Conservation (phyloP, 2,888 invertebrate genomes). For the Schizaphis graminum region DNA sequence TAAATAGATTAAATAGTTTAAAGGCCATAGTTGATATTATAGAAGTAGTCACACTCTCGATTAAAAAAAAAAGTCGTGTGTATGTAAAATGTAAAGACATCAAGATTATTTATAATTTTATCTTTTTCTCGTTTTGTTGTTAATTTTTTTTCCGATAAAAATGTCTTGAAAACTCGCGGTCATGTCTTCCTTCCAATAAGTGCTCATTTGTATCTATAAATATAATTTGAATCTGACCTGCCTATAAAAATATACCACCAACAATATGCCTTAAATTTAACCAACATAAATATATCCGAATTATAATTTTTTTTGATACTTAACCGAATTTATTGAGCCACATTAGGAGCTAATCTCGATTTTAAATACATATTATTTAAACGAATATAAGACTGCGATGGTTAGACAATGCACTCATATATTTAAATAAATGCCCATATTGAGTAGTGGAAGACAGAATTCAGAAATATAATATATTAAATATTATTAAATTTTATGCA, state of each 20-base stretch:
- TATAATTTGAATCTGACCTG: no score
- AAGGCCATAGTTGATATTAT: no score
- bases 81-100: neutral
- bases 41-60: neutral
- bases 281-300: no score
- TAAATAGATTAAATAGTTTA: no score
- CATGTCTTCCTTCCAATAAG: neutral
- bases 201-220: neutral
- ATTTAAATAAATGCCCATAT: neutral
- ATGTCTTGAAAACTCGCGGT: neutral
- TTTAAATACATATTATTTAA: neutral
- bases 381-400: no score
- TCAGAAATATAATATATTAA: neutral
- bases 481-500: no score
- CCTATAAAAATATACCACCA: no score
- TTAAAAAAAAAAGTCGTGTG: neutral
- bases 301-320: no score
- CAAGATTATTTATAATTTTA: neutral
- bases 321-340: rapidly evolving
- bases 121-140: neutral
- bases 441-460: neutral
- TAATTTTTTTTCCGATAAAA: neutral
- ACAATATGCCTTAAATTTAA: no score
- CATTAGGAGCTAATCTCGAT: neutral
- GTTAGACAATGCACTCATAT: neutral